Evolutionary conservation across 2,888 invertebrate species (phyloP).

Genomic region (Adineta ricciae): DNA sequence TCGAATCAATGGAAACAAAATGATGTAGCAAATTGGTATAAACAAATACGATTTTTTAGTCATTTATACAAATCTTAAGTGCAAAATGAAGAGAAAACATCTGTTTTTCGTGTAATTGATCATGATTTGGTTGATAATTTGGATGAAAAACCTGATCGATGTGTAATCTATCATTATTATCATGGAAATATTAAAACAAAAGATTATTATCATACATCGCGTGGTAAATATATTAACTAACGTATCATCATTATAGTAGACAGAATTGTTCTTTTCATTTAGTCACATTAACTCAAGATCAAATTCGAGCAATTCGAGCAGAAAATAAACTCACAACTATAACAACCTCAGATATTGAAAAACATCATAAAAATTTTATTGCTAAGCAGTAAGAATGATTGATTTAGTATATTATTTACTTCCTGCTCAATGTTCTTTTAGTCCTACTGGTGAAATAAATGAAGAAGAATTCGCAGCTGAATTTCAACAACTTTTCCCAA

Average conservation of each 20-base stretch:
- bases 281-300: background rate
- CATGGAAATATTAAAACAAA: background rate
- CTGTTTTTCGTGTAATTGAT: background rate
- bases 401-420: background rate
- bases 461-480: background rate
- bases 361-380: no score
- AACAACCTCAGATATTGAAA: no score
- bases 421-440: background rate
- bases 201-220: background rate
- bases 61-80: background rate
- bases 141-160: background rate
- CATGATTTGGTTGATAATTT: background rate
- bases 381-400: no score
- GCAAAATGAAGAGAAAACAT: background rate
- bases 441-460: background rate
- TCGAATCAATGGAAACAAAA: background rate
- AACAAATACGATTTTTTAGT: background rate
- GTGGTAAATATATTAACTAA: background rate
- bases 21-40: background rate
- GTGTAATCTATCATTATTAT: background rate
- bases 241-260: no score
- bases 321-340: no score
- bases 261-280: background rate
- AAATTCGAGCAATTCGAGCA: no score
- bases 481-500: background rate